Percentiles rank a stretch among this genome's conserved stretches.
These are phyloP conservation scores for Blastobasis adustella DNA, from an alignment of 2,888 invertebrate genomes.

Conservation along the genomic window DNA sequence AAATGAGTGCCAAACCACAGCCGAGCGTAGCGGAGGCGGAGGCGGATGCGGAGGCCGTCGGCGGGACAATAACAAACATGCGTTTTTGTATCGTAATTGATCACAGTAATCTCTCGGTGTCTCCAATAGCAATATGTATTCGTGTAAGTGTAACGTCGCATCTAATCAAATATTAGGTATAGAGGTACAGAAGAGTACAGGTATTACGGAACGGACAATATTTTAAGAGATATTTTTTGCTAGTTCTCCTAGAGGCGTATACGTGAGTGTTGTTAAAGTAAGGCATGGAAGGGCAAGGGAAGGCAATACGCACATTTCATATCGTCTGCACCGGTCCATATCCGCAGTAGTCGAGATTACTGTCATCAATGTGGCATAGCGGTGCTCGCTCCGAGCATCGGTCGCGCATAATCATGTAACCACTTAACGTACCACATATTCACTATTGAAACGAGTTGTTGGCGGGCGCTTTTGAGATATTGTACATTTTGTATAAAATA, in stretches of 20 bases:
- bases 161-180: not conserved
- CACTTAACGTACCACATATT: constrained; percentile 37
- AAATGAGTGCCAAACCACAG: constrained; percentile 60
- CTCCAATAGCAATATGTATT: constrained; percentile 1
- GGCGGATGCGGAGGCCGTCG: constrained; percentile 3
- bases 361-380: constrained; percentile 29
- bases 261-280: constrained; percentile 3
- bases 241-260: constrained; percentile 7
- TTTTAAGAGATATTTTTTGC: constrained; percentile 8
- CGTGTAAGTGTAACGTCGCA: no score
- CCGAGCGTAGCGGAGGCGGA: constrained; percentile 10
- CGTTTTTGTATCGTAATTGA: constrained; percentile 21
- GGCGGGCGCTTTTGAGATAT: constrained; percentile 62
- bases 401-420: constrained; percentile 31
- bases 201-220: constrained; percentile 7
- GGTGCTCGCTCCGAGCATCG: constrained; percentile 1
- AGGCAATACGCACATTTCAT: constrained; percentile 8
- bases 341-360: constrained; percentile 23
- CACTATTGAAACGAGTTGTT: constrained; percentile 33
- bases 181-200: constrained; percentile 1
- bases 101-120: constrained; percentile 31
- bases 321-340: constrained; percentile 1
- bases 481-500: constrained; percentile 72
- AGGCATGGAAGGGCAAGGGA: not conserved
- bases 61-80: constrained; percentile 50